Evolutionary conservation across 1,140 invertebrate species (phyloP), one percentile per base, ranked within the genome.

Genomic region (Drosophila rufa): DNA sequence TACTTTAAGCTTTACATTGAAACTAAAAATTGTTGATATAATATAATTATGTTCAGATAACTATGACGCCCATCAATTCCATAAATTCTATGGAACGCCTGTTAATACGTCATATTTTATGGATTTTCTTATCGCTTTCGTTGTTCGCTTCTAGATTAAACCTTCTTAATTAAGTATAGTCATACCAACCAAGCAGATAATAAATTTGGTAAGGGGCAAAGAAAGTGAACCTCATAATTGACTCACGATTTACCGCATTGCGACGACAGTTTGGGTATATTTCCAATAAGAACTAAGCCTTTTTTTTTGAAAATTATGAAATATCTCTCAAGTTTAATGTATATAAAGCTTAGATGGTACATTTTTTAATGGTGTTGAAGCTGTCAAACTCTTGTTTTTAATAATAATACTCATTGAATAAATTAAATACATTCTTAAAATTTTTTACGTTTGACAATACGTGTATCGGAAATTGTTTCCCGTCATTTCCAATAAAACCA

Each of bases 211-310:
- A 1, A 33, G 14, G 3, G 12, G 6, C 15, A 12, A 38, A n/a
- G 14, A 22, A 12, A 19, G 2, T 46, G 2, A 33, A 19, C 14
- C 6, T 5, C 5, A 42, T 19, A 17, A 22, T 66, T 27, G 43
- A 67, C 25, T 65, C 14, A 47, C 17, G 17, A 22, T 38, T n/a
- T 67, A 17, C 14, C 33, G 65, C 60, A 67, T 19, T 67, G 8
- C 38, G 60, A 66, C 60, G 22, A 64, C 1, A 19, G 12, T 36
- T 36, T 8, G 6, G 8, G 7, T 50, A 27, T 4, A n/a, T n/a
- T n/a, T n/a, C n/a, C n/a, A n/a, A n/a, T n/a, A n/a, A n/a, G n/a
- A n/a, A n/a, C n/a, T n/a, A n/a, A n/a, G n/a, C n/a, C n/a, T n/a
- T n/a, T n/a, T n/a, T n/a, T n/a, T n/a, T n/a, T n/a, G n/a, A n/a